Evolutionary conservation across 1,140 invertebrate species (phyloP).

Genomic region (Gonioctena quinquepunctata): DNA sequence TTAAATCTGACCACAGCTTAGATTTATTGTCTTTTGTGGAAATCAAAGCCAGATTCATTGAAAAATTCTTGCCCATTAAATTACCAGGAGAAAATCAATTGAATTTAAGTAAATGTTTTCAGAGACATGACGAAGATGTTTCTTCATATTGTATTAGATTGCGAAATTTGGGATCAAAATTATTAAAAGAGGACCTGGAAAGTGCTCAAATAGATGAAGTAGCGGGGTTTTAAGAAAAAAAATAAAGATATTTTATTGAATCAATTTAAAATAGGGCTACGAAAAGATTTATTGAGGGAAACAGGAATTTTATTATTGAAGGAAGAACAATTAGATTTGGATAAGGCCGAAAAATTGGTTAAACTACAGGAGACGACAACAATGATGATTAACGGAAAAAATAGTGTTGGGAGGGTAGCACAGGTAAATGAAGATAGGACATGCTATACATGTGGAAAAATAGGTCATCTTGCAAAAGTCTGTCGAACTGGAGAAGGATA

Average conservation of each 20-base stretch:
- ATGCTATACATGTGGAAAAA: neutral
- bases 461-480: neutral
- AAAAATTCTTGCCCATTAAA: neutral
- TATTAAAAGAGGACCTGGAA: neutral
- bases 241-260: neutral
- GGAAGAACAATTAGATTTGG: neutral
- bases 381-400: no score
- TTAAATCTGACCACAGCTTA: neutral
- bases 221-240: neutral
- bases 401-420: neutral
- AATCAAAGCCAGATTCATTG: neutral
- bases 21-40: neutral
- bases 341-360: neutral
- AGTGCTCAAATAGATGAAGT: no score
- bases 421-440: neutral
- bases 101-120: neutral
- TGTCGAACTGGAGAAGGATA: neutral
- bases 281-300: constrained; percentile 8
- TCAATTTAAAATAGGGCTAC: constrained; percentile 1
- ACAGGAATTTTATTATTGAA: neutral
- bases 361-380: neutral
- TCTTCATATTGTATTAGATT: neutral
- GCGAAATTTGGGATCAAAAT: neutral
- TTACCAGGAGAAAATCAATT: neutral
- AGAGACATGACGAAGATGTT: neutral